Percentiles rank a stretch among this genome's conserved stretches.
Conservation (phyloP, 2,888 invertebrate species). For the Entomobrya proxima region DNA sequence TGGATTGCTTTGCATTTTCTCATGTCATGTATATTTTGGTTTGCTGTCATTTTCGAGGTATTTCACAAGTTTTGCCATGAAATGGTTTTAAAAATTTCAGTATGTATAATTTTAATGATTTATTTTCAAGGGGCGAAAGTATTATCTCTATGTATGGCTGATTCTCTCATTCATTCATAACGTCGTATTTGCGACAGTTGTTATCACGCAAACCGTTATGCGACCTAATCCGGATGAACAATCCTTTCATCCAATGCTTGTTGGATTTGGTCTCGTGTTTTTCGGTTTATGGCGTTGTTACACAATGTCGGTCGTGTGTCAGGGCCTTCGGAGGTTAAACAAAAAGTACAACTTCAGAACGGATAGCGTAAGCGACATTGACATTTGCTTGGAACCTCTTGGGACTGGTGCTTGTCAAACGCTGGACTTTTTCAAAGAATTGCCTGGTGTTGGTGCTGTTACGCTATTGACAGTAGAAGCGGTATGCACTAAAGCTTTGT, state of each 20-base stretch:
- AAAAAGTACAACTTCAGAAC: slow-evolving; percentile 51
- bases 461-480: slow-evolving; percentile 61
- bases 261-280: slow-evolving; percentile 33
- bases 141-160: slow-evolving; percentile 54
- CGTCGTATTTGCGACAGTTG: background rate
- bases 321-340: slow-evolving; percentile 52
- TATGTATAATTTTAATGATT: background rate
- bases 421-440: slow-evolving; percentile 64
- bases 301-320: slow-evolving; percentile 57
- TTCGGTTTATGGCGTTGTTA: slow-evolving; percentile 64
- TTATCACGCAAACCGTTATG: slow-evolving; percentile 21
- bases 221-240: background rate
- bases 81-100: background rate
- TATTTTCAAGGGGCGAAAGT: slow-evolving; percentile 53
- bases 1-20: slow-evolving; percentile 51
- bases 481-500: slow-evolving; percentile 53
- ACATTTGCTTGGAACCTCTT: slow-evolving; percentile 62
- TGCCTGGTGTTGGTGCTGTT: slow-evolving; percentile 62
- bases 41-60: slow-evolving; percentile 64
- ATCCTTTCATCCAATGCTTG: background rate
- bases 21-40: slow-evolving; percentile 63
- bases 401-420: slow-evolving; percentile 59
- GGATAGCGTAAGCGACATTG: slow-evolving; percentile 52
- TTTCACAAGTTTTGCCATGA: background rate
- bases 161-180: slow-evolving; percentile 48